Evolutionary conservation across 2,797 vertebrate genomes (phyloP).

Genomic region (Alca torda): DNA sequence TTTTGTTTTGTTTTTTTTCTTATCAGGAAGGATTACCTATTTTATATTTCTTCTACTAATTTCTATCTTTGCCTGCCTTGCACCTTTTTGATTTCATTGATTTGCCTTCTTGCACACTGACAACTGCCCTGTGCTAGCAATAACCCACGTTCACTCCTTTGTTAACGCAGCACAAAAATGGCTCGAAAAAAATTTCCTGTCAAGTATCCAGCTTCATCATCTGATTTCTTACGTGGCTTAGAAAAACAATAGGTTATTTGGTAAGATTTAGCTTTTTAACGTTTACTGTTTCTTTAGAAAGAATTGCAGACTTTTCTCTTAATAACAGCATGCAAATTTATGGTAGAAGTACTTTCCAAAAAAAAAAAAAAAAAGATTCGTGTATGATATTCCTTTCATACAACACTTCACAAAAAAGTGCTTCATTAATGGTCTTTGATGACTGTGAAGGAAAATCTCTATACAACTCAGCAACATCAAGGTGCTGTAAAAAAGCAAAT

Average conservation of each 20-base stretch:
- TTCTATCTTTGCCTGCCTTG: neutral
- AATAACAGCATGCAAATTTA: neutral
- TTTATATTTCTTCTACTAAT: neutral
- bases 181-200: neutral
- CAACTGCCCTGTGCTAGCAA: neutral
- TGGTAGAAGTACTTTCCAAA: neutral
- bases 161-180: neutral
- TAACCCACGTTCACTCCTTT: neutral
- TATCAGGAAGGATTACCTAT: neutral
- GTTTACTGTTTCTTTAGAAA: neutral
- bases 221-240: neutral
- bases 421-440: neutral
- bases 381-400: neutral
- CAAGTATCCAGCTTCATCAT: neutral
- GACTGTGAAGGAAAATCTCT: slow-evolving; percentile 13
- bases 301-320: neutral
- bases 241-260: neutral
- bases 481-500: neutral
- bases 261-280: neutral
- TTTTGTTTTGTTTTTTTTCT: neutral
- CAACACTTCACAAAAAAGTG: neutral
- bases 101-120: neutral
- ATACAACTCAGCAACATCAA: neutral
- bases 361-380: neutral
- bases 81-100: neutral